Evolutionary conservation across 1,140 invertebrate genomes (phyloP), one percentile per base, ranked within the genome.

Genomic region (Zaprionus capensis): DNA sequence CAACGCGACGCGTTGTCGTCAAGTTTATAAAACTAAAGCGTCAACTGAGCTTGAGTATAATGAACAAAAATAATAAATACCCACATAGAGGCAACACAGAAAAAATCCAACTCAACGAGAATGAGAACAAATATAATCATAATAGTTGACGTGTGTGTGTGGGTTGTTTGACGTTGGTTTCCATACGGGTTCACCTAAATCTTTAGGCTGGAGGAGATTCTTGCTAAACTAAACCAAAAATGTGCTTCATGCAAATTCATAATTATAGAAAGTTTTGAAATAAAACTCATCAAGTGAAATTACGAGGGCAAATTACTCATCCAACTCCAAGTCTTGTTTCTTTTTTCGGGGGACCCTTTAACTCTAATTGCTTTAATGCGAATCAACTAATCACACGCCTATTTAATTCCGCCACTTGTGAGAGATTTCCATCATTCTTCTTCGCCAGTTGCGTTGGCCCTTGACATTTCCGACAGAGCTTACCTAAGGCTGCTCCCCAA

Each of bases 81-180:
- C 85, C 85, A 90, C 84, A 79, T 38, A 46, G n/a, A n/a, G n/a
- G 41, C 64, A 66, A 58, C 6, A 49, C 49, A 41, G 41, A 56
- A 41, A 57, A 46, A n/a, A 44, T 38, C 9, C 9, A 51, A 26
- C 51, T 31, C 57, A 67, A 58, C 70, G 22, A 46, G 1, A 20
- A 17, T 2, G 17, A 14, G 11, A 51, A 69, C 55, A 63, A 46
- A 20, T 44, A 57, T 11, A 64, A 26, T 38, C 24, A 31, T 53
- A 59, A 59, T 36, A 51, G 34, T 58, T 58, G 55, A 11, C 36
- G 56, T 36, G 5, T 41, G 26, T 41, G 20, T 51, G 66, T 68
- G 66, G 55, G 56, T 49, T 38, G 38, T 3, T 11, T 34, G 31
- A 34, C 9, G n/a, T 7, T 15, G 44, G 26, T 57, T 46, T 62